phyloP scores from a whole-genome alignment of 2,888 invertebrate genomes.

The Apocheima hispidaria region DNA sequence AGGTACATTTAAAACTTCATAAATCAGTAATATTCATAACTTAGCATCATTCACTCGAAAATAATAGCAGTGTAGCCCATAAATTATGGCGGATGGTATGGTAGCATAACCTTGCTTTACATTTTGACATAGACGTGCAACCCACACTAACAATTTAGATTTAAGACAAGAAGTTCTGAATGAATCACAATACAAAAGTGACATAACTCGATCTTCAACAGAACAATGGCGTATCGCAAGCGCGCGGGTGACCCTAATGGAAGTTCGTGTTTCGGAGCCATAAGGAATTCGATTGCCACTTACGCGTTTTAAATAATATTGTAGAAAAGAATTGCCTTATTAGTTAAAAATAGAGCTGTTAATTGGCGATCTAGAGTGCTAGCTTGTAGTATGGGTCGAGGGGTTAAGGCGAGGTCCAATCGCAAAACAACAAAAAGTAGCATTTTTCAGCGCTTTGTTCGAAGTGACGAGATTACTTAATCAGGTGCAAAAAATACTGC shows the following conservation, averaged over 20 bases:
- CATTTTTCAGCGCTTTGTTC: too few relatives aligned
- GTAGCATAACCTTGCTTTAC: conserved; percentile 6
- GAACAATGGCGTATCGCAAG: conserved; percentile 35
- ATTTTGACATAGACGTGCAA: conserved; percentile 1
- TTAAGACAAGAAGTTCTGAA: conserved; percentile 7
- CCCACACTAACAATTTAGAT: conserved; percentile 9
- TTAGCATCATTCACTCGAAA: too few relatives aligned
- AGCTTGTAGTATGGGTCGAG: too few relatives aligned
- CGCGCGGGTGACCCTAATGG: conserved; percentile 50
- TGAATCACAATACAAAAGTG: conserved; percentile 27
- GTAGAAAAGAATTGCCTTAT: background rate
- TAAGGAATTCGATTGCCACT: conserved; percentile 50
- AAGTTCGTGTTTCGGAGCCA: conserved; percentile 45
- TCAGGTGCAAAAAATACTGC: too few relatives aligned
- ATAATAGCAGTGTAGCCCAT: background rate
- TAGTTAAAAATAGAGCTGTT: background rate
- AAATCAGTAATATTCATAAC: too few relatives aligned
- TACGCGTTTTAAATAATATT: conserved; percentile 12
- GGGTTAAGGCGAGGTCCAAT: too few relatives aligned
- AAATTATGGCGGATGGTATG: background rate
- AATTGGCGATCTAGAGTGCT: too few relatives aligned
- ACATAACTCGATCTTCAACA: conserved; percentile 34
- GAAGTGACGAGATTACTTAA: too few relatives aligned
- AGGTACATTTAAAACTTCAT: too few relatives aligned
- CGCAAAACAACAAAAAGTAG: too few relatives aligned